phyloP scores from a whole-genome alignment of 2,113 vertebrate genomes.

The Tauraco erythrolophus region DNA sequence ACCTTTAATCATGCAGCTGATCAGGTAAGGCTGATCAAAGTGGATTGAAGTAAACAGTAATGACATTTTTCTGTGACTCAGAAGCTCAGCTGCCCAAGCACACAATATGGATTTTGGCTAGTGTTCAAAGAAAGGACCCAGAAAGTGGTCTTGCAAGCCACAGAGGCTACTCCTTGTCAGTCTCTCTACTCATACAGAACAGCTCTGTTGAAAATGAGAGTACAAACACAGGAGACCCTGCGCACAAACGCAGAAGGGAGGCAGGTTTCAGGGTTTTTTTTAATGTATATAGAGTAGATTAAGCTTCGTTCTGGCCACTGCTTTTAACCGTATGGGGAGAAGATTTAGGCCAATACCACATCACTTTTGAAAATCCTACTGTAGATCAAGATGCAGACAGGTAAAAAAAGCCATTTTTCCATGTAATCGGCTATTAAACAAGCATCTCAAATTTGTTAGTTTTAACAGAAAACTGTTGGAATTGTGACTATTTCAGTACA shows the following conservation, averaged over 20 bases:
- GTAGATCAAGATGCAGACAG: not conserved
- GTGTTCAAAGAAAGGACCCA: not conserved
- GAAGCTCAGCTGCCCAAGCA: not conserved
- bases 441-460: not conserved
- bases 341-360: not conserved
- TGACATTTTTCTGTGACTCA: conserved; percentile 19
- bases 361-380: not conserved
- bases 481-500: not conserved
- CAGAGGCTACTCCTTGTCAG: not conserved
- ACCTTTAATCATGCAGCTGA: not conserved
- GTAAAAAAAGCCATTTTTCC: not conserved
- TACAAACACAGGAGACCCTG: not conserved
- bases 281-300: not conserved
- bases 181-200: not conserved
- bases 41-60: conserved; percentile 24
- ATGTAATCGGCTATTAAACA: not conserved
- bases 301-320: not conserved
- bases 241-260: not conserved
- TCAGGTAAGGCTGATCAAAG: conserved; percentile 24
- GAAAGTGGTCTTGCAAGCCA: not conserved
- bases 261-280: not conserved
- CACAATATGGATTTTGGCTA: not conserved
- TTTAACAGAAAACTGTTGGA: not conserved
- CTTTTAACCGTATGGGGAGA: not conserved
- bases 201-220: not conserved